A percentile compares a stretch with the other conserved stretches of the same genome.
Conservation (phyloP, 2,113 vertebrate genomes). For the Oryzias javanicus region DNA sequence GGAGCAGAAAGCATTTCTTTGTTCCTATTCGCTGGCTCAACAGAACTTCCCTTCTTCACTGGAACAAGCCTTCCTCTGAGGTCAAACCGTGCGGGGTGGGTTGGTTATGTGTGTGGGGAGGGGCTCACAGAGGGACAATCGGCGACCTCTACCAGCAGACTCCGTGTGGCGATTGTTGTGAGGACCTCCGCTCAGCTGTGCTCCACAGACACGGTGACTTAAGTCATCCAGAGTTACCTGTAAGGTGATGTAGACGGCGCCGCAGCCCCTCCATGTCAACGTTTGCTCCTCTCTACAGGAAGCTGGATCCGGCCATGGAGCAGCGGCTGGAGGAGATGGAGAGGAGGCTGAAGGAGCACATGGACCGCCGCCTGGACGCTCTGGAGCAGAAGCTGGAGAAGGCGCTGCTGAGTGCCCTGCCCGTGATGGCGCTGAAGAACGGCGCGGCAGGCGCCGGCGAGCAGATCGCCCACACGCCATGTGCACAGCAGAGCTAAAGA, state of each 20-base stretch:
- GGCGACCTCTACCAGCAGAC: no score
- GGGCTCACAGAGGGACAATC: no score
- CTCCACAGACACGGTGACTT: no score
- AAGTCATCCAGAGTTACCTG: no score
- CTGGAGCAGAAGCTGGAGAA: constrained; percentile 74
- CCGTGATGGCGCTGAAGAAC: constrained; percentile 7
- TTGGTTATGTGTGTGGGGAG: no score
- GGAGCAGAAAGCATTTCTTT: neutral
- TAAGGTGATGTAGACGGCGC: no score
- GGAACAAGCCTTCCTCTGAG: neutral
- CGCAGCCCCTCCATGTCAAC: no score
- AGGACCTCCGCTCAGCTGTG: no score
- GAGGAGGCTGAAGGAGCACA: constrained; percentile 71
- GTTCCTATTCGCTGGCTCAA: neutral
- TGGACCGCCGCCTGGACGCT: constrained; percentile 74
- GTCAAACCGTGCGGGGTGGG: neutral
- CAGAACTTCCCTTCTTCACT: constrained; percentile 1
- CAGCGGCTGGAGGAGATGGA: constrained; percentile 76
- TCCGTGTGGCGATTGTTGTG: no score
- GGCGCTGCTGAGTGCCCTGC: constrained; percentile 45
- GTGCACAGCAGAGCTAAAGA: constrained; percentile 1
- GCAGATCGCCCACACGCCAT: neutral
- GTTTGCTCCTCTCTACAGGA: constrained; percentile 10
- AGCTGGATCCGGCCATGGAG: constrained; percentile 66
- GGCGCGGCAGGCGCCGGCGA: neutral